Base-by-base conservation (phyloP, 2,797 vertebrate genomes). In the Catostomus latipinnis region DNA sequence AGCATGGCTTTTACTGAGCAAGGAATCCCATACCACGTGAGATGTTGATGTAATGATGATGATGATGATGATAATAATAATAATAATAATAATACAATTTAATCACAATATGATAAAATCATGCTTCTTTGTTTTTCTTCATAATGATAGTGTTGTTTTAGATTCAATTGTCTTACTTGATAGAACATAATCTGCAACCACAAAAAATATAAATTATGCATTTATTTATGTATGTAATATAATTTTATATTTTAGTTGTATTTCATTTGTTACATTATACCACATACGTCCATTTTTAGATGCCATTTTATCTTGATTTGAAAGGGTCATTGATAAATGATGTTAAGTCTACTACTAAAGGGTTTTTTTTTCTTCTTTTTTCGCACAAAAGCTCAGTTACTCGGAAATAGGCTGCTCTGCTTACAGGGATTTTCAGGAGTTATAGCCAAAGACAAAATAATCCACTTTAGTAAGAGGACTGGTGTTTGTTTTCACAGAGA, bases 391-490 rank as follows among this genome's bases (percentile, higher is more conserved):
- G 61, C 53, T 34, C 54, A 14, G 16, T 70, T 50, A 43, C 16
- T 62, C 18, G 14, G 54, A 82, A 72, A 82, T 9, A 62, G 62
- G 45, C 81, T 57, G 48, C n/a, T 49, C 54, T 73, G 54, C 46
- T 18, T 14, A 49, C 62, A 13, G 22, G 46, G 14, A 74, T 62
- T 71, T 81, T 71, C 43, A 74, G 56, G 56, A n/a, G 16, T 65
- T 48, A 90, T 88, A 90, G 83, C 84, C 82, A 86, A 89, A 91
- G 88, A 93, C 91, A 91, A 91, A 92, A 88, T 85, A 72, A 86
- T 90, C 91, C 86, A 89, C 86, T 86, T 78, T 84, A 88, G 85
- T 81, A 85, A 76, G 85, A 83, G 87, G 87, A 84, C 88, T 87
- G 86, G 85, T 79, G 88, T 80, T 80, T 81, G 71, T 50, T 85